A percentile compares a stretch with the other conserved stretches of the same genome.
Evolutionary conservation across 1,140 invertebrate genomes (phyloP).

Genomic region (Ostrea denselamellosa): DNA sequence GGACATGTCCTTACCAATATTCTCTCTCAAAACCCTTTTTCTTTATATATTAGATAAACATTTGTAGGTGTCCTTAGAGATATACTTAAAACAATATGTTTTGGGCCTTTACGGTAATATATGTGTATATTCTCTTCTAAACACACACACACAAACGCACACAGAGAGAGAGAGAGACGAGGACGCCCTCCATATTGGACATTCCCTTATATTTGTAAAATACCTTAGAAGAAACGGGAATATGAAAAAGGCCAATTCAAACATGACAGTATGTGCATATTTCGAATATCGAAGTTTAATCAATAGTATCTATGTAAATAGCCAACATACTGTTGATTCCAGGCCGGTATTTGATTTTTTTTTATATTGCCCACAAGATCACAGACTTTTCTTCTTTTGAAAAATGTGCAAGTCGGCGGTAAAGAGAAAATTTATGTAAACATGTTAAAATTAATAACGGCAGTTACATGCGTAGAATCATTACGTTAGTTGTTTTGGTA

Average conservation of each 20-base stretch:
- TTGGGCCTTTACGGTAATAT: no score
- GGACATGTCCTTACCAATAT: no score
- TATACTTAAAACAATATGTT: no score
- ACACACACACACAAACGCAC: no score
- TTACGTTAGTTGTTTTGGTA: not conserved
- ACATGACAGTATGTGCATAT: not conserved
- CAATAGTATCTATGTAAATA: not conserved
- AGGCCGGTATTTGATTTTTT: not conserved
- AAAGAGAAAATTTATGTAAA: not conserved
- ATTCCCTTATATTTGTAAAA: not conserved
- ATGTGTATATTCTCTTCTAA: no score
- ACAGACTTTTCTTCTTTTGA: not conserved
- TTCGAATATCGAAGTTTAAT: not conserved
- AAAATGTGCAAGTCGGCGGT: not conserved
- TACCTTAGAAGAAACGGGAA: not conserved
- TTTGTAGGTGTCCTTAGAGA: no score
- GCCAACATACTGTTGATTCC: not conserved
- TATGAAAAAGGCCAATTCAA: no score
- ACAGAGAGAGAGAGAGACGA: not conserved
- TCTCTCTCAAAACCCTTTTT: no score
- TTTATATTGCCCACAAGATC: not conserved
- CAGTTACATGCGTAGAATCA: not conserved
- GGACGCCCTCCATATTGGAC: no score
- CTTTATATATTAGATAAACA: no score
- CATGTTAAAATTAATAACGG: not conserved